Conservation (phyloP, 2,888 invertebrate genomes). For the Spicauda simplicius region DNA sequence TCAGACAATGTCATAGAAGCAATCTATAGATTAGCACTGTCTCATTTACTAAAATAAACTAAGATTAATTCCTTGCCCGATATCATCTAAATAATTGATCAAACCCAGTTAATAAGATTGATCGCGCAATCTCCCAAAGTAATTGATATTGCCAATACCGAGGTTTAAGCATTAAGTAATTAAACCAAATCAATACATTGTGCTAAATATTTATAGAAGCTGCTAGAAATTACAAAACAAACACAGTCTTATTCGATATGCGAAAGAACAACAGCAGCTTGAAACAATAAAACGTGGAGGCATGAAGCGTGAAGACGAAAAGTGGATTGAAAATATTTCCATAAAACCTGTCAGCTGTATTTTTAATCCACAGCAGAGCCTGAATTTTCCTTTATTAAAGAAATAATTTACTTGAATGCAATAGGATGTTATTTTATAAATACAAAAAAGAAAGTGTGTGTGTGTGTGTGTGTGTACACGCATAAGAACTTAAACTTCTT, state of each 20-base stretch:
- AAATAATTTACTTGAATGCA: no score
- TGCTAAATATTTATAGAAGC: background rate
- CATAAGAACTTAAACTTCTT: no score
- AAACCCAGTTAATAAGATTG: slow-evolving; percentile 26
- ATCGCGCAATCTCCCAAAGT: slow-evolving; percentile 23
- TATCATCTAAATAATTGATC: slow-evolving; percentile 22
- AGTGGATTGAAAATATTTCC: no score
- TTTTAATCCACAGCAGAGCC: no score
- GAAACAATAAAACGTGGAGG: background rate
- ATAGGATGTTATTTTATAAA: no score
- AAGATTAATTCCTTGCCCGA: background rate
- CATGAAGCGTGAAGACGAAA: no score
- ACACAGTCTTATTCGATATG: background rate
- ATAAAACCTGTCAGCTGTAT: no score
- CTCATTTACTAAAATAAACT: slow-evolving; percentile 4
- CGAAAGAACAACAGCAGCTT: background rate
- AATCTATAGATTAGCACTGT: background rate
- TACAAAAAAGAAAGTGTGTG: no score
- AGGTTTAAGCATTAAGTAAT: slow-evolving; percentile 5
- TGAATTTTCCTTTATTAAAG: no score
- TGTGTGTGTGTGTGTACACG: no score
- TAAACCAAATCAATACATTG: slow-evolving; percentile 4
- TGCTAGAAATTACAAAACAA: background rate
- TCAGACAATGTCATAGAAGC: background rate
- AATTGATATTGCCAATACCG: slow-evolving; percentile 12